Conservation (phyloP, 2,797 vertebrate genomes). For the Poecilia picta region DNA sequence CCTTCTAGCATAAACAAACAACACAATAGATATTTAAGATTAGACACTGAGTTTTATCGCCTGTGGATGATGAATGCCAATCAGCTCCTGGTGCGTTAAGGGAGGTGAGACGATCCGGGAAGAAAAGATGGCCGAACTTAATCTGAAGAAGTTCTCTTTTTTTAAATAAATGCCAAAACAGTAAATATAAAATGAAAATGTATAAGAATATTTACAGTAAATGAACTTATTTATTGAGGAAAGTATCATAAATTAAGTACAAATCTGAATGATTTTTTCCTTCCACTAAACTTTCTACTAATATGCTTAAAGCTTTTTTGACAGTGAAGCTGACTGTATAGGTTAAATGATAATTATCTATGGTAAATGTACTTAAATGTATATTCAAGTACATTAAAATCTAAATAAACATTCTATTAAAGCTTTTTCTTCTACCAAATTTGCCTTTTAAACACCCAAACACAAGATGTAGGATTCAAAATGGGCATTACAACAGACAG, state of each 20-base stretch:
- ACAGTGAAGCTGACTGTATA: neutral
- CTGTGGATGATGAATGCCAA: too few relatives aligned
- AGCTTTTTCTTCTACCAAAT: too few relatives aligned
- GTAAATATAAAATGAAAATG: neutral
- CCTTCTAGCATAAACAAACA: neutral
- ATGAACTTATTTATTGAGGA: neutral
- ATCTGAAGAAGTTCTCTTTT: neutral
- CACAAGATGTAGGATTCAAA: neutral
- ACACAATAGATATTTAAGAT: neutral
- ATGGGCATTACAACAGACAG: neutral
- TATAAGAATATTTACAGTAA: neutral
- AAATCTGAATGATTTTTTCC: neutral
- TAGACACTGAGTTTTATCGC: neutral
- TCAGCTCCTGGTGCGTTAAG: too few relatives aligned
- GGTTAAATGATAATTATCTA: too few relatives aligned
- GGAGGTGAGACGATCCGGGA: too few relatives aligned
- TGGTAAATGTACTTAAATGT: too few relatives aligned
- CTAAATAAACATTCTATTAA: neutral
- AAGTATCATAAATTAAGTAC: neutral
- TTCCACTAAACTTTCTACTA: neutral
- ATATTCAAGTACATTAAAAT: too few relatives aligned
- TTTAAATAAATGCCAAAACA: neutral
- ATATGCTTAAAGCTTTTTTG: neutral
- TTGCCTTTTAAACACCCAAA: neutral
- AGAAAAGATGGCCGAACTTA: neutral